A percentile compares a stretch with the other conserved stretches of the same genome.
Evolutionary conservation across 2,888 invertebrate genomes (phyloP).

Genomic region (Limnephilus auricula): DNA sequence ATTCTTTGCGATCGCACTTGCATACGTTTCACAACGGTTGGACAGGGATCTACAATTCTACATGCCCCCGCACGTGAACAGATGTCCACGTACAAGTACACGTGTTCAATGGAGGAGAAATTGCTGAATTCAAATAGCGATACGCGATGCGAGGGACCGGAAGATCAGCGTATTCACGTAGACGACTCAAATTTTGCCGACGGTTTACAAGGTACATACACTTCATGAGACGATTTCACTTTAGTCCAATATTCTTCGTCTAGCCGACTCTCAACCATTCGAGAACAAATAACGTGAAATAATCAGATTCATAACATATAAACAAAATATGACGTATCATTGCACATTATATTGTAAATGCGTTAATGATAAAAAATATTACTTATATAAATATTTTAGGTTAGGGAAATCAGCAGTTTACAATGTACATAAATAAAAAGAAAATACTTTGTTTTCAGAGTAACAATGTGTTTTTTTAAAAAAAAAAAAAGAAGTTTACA

Average conservation of each 20-base stretch:
- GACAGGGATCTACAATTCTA: neutral
- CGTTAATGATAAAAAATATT: no score
- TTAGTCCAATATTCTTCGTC: neutral
- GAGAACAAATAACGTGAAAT: neutral
- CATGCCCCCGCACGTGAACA: conserved; percentile 2
- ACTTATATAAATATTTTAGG: no score
- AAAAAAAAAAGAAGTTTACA: no score
- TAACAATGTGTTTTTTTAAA: no score
- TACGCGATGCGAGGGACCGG: neutral
- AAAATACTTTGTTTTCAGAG: no score
- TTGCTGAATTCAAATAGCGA: neutral
- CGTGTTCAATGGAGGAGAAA: neutral
- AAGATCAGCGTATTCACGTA: neutral
- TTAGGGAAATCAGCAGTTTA: no score
- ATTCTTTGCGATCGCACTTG: neutral
- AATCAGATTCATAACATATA: neutral
- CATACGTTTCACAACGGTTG: neutral
- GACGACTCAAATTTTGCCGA: neutral
- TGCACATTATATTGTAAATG: no score
- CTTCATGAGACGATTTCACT: neutral
- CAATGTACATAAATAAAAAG: no score
- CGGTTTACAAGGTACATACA: neutral
- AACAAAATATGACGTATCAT: neutral
- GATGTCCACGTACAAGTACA: conserved; percentile 2
- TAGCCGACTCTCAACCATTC: neutral